phyloP scores from a whole-genome alignment of 2,113 vertebrate species.

The rat (Rattus norvegicus) region DNA sequence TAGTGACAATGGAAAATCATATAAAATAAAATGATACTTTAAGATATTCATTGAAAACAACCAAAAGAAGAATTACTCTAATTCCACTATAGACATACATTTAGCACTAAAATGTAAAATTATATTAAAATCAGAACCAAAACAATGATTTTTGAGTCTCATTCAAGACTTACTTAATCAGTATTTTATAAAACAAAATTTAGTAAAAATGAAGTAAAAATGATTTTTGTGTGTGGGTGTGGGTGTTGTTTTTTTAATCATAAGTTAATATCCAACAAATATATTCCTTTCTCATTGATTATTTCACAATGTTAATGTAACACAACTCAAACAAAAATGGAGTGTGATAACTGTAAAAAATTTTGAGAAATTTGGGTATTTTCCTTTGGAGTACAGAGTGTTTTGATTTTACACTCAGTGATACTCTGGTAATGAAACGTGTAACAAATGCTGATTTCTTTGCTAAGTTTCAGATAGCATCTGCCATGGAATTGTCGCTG shows the following conservation, averaged over 20 bases:
- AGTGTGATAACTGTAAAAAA: conserved; percentile 49
- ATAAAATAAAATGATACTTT: not conserved
- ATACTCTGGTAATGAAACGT: conserved; percentile 72
- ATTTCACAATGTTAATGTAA: not conserved
- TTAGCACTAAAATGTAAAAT: not conserved
- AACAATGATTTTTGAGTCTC: not conserved
- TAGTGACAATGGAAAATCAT: no score
- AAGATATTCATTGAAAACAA: not conserved
- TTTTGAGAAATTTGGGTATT: not conserved
- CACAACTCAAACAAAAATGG: not conserved
- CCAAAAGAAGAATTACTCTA: not conserved
- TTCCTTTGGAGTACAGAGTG: conserved; percentile 37
- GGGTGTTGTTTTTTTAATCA: not conserved
- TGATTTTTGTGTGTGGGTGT: no score
- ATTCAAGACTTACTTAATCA: not conserved
- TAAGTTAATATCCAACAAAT: not conserved
- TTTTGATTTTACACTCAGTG: conserved; percentile 61
- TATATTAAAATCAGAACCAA: not conserved
- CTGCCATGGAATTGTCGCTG: conserved; percentile 58
- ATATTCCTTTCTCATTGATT: not conserved
- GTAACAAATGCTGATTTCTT: conserved; percentile 74
- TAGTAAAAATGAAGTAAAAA: not conserved
- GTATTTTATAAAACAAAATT: not conserved
- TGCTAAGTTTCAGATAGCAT: conserved; percentile 59
- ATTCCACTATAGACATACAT: not conserved